Conservation (phyloP, 2,888 invertebrate genomes). For the Rhingia rostrata region DNA sequence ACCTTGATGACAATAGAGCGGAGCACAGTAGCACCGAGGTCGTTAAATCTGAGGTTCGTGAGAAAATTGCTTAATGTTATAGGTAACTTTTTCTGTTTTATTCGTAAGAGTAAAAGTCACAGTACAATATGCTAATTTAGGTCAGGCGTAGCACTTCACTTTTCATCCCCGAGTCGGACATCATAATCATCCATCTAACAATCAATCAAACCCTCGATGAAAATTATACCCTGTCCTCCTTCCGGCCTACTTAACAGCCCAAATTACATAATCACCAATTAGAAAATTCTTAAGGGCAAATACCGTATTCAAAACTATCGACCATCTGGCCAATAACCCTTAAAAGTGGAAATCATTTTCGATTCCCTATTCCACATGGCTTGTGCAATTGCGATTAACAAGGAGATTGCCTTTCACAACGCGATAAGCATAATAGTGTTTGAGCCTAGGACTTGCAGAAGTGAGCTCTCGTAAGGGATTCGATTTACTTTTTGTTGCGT, state of each 20-base stretch:
- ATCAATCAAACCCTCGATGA: slow-evolving; percentile 55
- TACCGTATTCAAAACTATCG: slow-evolving; percentile 41
- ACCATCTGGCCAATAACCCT: slow-evolving; percentile 63
- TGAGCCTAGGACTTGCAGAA: not conserved
- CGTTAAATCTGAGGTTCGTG: slow-evolving; percentile 20
- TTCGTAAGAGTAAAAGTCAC: not conserved
- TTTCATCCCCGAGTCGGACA: slow-evolving; percentile 29
- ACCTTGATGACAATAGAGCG: slow-evolving; percentile 24
- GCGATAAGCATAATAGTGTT: slow-evolving; percentile 44
- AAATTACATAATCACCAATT: slow-evolving; percentile 68
- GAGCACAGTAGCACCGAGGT: slow-evolving; percentile 6
- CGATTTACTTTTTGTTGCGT: slow-evolving; percentile 69
- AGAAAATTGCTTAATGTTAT: slow-evolving; percentile 4
- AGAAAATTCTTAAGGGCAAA: slow-evolving; percentile 57
- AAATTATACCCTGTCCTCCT: slow-evolving; percentile 41
- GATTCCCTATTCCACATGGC: slow-evolving; percentile 58
- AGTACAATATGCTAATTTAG: not conserved
- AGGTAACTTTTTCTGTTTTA: too few species aligned
- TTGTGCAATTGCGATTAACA: slow-evolving; percentile 60
- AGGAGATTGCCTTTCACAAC: slow-evolving; percentile 64
- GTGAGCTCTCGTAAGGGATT: slow-evolving; percentile 37
- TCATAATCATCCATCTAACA: slow-evolving; percentile 18
- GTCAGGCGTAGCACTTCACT: slow-evolving; percentile 7
- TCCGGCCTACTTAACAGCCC: slow-evolving; percentile 30
- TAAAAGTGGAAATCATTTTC: slow-evolving; percentile 58